Conservation (phyloP, 2,113 vertebrate genomes). For the Recurvirostra avosetta region DNA sequence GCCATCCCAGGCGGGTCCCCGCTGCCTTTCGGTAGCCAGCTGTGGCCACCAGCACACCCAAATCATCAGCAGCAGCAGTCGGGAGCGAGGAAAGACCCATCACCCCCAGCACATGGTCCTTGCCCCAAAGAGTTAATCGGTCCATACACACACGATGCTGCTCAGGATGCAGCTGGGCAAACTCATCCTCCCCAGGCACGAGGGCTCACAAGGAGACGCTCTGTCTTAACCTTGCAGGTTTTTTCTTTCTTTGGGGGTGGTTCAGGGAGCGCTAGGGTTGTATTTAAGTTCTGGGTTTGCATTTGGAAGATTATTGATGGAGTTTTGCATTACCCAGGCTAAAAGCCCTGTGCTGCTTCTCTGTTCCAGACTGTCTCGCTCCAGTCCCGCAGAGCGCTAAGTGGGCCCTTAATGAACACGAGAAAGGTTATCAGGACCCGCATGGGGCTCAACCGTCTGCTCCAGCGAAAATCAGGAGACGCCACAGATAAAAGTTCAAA, state of each 20-base stretch:
- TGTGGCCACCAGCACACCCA: not conserved
- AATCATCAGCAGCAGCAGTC: fast-evolving
- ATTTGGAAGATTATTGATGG: conserved; percentile 37
- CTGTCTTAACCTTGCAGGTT: not conserved
- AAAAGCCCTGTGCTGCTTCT: conserved; percentile 29
- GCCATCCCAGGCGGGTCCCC: fast-evolving
- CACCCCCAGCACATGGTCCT: not conserved
- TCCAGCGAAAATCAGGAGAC: not conserved
- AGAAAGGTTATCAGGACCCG: conserved; percentile 60
- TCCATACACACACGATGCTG: fast-evolving
- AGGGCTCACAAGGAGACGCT: not conserved
- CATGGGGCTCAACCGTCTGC: not conserved
- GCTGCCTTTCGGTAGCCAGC: fast-evolving
- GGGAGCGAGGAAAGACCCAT: not conserved
- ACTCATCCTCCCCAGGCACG: not conserved
- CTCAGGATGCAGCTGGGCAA: not conserved
- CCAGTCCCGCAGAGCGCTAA: conserved; percentile 30
- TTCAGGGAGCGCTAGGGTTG: not conserved
- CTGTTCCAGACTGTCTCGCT: conserved; percentile 42
- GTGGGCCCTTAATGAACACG: conserved; percentile 58
- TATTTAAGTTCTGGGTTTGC: not conserved
- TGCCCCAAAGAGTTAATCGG: not conserved
- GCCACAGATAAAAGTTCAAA: conserved; percentile 63
- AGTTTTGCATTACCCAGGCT: conserved; percentile 13
- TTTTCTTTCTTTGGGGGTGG: not conserved